phyloP scores from a whole-genome alignment of 2,113 vertebrate genomes.

The Apeltes quadracus region DNA sequence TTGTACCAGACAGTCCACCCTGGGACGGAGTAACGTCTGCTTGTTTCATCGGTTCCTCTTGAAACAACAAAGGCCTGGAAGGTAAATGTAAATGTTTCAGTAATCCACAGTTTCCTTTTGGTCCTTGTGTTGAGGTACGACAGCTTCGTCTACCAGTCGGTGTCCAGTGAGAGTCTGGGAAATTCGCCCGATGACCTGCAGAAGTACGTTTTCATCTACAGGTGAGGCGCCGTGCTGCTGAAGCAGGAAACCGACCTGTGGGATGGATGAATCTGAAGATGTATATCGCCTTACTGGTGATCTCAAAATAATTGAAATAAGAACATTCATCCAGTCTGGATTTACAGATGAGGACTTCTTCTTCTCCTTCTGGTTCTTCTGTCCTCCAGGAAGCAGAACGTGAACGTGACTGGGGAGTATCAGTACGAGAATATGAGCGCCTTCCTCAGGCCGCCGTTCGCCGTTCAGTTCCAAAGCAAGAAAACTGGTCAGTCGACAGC shows the following conservation, averaged over 20 bases:
- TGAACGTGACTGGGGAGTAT: constrained; percentile 17
- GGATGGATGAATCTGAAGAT: not conserved
- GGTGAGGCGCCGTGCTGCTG: constrained; percentile 29
- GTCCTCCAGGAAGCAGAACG: constrained; percentile 30
- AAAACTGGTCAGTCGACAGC: constrained; percentile 48
- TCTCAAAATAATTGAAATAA: not conserved
- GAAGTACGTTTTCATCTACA: constrained; percentile 74
- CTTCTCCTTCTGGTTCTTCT: not conserved
- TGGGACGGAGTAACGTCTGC: not conserved
- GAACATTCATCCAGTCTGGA: not conserved
- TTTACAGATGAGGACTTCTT: not conserved
- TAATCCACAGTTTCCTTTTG: not conserved
- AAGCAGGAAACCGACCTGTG: not conserved
- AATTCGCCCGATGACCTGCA: constrained; percentile 24
- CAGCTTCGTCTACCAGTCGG: fast-evolving
- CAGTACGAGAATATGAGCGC: constrained; percentile 33
- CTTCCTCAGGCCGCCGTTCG: constrained; percentile 62
- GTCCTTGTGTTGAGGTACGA: constrained; percentile 55
- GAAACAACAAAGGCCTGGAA: not conserved
- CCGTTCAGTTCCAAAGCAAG: constrained; percentile 40
- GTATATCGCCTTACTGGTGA: not conserved
- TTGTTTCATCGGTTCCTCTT: not conserved
- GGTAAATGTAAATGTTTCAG: not conserved
- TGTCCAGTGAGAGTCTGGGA: constrained; percentile 64
- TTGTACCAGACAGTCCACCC: not conserved